These are phyloP conservation scores for Phenganax subtilis DNA, from an alignment of 92 coral and sea anemone genomes.

Conservation along the genomic window DNA sequence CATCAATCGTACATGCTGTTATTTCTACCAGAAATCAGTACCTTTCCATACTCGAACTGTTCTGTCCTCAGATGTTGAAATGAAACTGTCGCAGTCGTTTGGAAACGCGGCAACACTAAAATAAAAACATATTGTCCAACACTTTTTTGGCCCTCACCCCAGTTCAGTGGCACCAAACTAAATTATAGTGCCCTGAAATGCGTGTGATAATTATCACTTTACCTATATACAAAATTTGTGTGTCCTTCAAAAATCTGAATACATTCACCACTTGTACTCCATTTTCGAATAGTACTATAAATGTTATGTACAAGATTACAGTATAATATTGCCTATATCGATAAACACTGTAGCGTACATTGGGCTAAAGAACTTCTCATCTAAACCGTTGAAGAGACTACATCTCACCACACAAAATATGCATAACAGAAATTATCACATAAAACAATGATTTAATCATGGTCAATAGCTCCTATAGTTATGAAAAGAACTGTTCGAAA, in stretches of 20 bases:
- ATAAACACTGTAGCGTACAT: no score
- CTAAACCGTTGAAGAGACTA: no score
- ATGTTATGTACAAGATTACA: not conserved
- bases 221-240: slow-evolving; percentile 90
- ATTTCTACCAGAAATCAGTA: slow-evolving; percentile 1
- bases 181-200: not conserved
- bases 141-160: not conserved
- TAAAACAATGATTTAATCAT: no score
- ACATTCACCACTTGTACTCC: slow-evolving; percentile 92
- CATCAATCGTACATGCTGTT: no score
- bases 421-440: no score
- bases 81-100: slow-evolving; percentile 69
- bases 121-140: not conserved
- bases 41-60: slow-evolving; percentile 93
- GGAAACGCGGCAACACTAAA: slow-evolving; percentile 65
- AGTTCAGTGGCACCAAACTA: not conserved
- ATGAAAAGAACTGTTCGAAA: no score
- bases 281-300: slow-evolving; percentile 73
- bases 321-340: not conserved
- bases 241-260: slow-evolving; percentile 85
- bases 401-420: no score
- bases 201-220: not conserved
- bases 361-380: no score
- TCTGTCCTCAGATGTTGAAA: slow-evolving; percentile 89
- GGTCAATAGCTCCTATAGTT: no score